These are phyloP conservation scores for Brachionus rotundiformis DNA, from an alignment of 1,140 invertebrate species.

Conservation along the genomic window DNA sequence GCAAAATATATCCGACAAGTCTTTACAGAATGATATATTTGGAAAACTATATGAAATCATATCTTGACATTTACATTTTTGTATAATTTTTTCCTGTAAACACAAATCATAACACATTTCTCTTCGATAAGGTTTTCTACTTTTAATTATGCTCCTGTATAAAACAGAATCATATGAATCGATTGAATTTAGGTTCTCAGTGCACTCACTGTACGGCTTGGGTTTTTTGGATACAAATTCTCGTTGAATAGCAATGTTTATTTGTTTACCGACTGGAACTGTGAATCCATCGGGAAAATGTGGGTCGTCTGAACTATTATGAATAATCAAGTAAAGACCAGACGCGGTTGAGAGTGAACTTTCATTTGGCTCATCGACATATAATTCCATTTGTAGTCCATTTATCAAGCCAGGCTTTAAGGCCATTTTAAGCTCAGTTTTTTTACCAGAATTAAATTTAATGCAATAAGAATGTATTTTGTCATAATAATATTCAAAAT, in stretches of 20 bases:
- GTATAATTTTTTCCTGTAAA: slow-evolving; percentile 1
- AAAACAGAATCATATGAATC: slow-evolving; percentile 26
- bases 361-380: neutral
- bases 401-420: slow-evolving; percentile 8
- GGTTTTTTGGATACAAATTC: neutral
- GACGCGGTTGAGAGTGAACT: neutral
- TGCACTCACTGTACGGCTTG: slow-evolving; percentile 39
- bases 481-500: slow-evolving; percentile 12
- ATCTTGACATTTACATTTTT: slow-evolving; percentile 40
- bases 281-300: neutral
- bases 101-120: slow-evolving; percentile 42
- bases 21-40: neutral
- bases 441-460: slow-evolving; percentile 28
- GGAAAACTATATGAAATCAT: neutral
- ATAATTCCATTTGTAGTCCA: slow-evolving; percentile 1
- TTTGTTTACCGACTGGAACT: neutral
- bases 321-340: slow-evolving; percentile 10
- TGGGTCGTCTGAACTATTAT: neutral
- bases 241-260: neutral
- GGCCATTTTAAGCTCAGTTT: neutral
- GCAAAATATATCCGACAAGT: neutral
- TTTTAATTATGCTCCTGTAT: neutral
- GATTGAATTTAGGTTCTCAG: neutral
- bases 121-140: slow-evolving; percentile 5
- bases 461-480: neutral